Conservation (phyloP, 2,888 invertebrate species). For the Silvanus unidentatus region DNA sequence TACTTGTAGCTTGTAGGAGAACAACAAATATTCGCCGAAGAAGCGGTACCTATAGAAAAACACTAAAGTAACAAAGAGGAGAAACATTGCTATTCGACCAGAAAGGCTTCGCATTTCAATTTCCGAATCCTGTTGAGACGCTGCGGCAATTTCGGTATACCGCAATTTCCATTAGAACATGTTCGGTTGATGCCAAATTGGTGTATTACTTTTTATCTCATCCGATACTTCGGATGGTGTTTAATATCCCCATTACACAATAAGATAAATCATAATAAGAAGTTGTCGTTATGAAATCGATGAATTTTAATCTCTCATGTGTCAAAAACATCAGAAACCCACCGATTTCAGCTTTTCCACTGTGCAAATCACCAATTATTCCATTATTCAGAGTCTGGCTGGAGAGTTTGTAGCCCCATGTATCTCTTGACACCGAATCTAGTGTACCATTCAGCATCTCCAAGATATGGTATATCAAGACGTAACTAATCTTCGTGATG, state of each 20-base stretch:
- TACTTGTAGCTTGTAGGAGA: conserved; percentile 57
- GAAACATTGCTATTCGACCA: conserved; percentile 44
- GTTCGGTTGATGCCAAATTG: conserved; percentile 32
- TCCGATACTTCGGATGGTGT: conserved; percentile 14
- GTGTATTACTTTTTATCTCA: conserved; percentile 4
- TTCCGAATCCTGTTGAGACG: conserved; percentile 49
- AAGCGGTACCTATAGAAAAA: conserved; percentile 61
- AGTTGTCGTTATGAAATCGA: conserved; percentile 55
- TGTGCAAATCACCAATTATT: conserved; percentile 54
- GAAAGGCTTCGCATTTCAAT: conserved; percentile 44
- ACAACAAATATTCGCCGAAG: conserved; percentile 64
- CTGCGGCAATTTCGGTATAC: conserved; percentile 47
- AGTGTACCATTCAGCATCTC: conserved; percentile 52
- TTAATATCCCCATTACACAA: conserved; percentile 36
- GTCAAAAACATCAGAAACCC: conserved; percentile 45
- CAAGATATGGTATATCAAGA: conserved; percentile 51
- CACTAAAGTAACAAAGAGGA: conserved; percentile 45
- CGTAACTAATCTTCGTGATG: conserved; percentile 55
- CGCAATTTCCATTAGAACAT: conserved; percentile 46
- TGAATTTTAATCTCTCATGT: conserved; percentile 34
- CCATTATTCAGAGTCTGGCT: conserved; percentile 50
- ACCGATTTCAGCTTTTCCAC: conserved; percentile 48
- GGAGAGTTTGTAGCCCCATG: conserved; percentile 52
- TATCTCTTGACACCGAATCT: conserved; percentile 46
- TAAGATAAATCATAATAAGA: conserved; percentile 29